A percentile compares a stretch with the other conserved stretches of the same genome.
These are phyloP conservation scores for Fopius arisanus DNA, from an alignment of 1,140 invertebrate genomes.

Conservation along the genomic window DNA sequence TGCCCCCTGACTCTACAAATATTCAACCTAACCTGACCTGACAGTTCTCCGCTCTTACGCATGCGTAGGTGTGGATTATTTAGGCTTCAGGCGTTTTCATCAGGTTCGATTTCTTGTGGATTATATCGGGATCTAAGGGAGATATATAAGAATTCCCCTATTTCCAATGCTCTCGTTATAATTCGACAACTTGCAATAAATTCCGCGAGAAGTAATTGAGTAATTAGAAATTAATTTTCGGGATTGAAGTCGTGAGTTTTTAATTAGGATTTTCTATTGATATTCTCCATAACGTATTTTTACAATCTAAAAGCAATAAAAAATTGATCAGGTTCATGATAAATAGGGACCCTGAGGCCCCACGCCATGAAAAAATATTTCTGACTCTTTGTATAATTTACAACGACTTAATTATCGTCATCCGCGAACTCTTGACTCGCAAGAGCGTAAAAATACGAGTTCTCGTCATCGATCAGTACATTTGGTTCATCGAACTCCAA, in stretches of 20 bases:
- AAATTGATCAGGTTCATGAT: background rate
- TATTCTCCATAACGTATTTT: background rate
- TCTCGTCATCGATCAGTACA: slow-evolving; percentile 72
- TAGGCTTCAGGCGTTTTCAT: too few relatives aligned
- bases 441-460: slow-evolving; percentile 78
- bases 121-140: too few relatives aligned
- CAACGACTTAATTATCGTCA: slow-evolving; percentile 32
- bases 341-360: background rate
- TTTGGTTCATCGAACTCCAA: slow-evolving; percentile 83
- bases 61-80: too few relatives aligned
- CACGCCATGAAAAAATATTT: background rate
- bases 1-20: background rate
- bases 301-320: background rate
- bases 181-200: too few relatives aligned
- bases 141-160: too few relatives aligned
- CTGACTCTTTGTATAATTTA: background rate
- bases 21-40: background rate
- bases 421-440: slow-evolving; percentile 65
- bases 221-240: too few relatives aligned
- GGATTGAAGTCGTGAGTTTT: too few relatives aligned
- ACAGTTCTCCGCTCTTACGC: background rate
- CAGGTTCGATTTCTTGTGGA: too few relatives aligned
- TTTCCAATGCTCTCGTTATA: too few relatives aligned
- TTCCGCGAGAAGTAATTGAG: too few relatives aligned
- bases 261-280: too few relatives aligned